These are phyloP conservation scores for Rhagophthalmus giganteus DNA, from an alignment of 2,888 invertebrate species.

Conservation along the genomic window DNA sequence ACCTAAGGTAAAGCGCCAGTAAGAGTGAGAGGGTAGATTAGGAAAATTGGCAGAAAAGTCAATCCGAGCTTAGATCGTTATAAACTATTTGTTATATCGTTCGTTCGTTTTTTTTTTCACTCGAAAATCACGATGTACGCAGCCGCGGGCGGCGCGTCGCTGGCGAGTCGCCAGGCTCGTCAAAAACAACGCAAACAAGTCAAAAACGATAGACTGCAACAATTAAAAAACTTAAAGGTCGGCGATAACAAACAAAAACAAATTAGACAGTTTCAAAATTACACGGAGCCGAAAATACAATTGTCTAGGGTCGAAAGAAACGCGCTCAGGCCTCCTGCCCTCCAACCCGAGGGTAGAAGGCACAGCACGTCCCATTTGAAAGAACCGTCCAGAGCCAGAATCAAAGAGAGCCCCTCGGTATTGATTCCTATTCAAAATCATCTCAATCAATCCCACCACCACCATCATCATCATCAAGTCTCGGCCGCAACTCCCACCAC, in stretches of 20 bases:
- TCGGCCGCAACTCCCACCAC: constrained; percentile 52
- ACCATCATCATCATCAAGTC: constrained; percentile 56
- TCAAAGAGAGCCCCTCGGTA: constrained; percentile 55
- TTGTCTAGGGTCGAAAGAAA: constrained; percentile 58
- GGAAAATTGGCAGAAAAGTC: constrained; percentile 18
- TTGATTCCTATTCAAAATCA: constrained; percentile 56
- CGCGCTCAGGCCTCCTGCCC: constrained; percentile 47
- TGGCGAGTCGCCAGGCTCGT: constrained; percentile 79
- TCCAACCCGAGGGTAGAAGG: constrained; percentile 47
- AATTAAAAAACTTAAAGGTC: constrained; percentile 57
- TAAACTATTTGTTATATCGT: constrained; percentile 2
- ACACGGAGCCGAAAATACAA: constrained; percentile 59
- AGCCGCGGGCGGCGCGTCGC: constrained; percentile 84
- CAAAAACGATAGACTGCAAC: constrained; percentile 54
- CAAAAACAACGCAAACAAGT: constrained; percentile 58
- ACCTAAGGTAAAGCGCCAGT: constrained; percentile 11
- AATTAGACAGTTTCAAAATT: constrained; percentile 62
- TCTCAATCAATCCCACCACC: constrained; percentile 47
- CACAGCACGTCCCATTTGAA: constrained; percentile 50
- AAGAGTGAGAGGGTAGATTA: constrained; percentile 16
- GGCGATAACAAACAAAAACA: constrained; percentile 49
- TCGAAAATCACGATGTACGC: constrained; percentile 86
- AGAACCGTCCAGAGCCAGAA: constrained; percentile 44
- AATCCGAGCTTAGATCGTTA: constrained; percentile 24
- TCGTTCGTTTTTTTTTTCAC: no score